A percentile compares a stretch with the other conserved stretches of the same genome.
Evolutionary conservation across 2,888 invertebrate species (phyloP).

Genomic region (Scaptomyza reducta): DNA sequence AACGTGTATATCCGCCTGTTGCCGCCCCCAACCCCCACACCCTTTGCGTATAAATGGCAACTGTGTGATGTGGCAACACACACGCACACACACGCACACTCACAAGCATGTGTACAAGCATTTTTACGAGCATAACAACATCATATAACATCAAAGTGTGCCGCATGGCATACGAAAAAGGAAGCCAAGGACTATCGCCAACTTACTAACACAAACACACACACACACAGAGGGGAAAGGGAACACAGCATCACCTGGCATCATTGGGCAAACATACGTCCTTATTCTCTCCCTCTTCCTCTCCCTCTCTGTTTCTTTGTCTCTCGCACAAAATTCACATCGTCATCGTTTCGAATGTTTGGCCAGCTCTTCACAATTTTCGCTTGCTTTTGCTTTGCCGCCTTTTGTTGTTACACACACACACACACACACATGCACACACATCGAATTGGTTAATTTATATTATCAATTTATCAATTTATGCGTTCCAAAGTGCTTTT

Average conservation of each 20-base stretch:
- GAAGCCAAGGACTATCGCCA: constrained; percentile 57
- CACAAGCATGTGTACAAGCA: constrained; percentile 43
- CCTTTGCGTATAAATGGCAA: background rate
- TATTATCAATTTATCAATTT: constrained; percentile 78
- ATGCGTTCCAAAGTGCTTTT: constrained; percentile 75
- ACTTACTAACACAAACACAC: constrained; percentile 18
- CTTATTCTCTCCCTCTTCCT: constrained; percentile 31
- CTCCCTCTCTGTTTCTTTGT: background rate
- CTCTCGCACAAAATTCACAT: constrained; percentile 6
- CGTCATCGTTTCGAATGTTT: constrained; percentile 44
- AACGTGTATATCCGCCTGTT: constrained; percentile 26
- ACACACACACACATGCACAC: constrained; percentile 22
- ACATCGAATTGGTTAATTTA: constrained; percentile 74
- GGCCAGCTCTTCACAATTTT: constrained; percentile 48
- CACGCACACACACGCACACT: constrained; percentile 1
- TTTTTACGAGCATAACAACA: constrained; percentile 74
- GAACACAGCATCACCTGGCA: constrained; percentile 43
- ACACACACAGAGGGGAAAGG: background rate
- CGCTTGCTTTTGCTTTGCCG: constrained; percentile 25
- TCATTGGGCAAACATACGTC: constrained; percentile 36
- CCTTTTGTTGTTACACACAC: constrained; percentile 48
- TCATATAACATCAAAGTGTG: constrained; percentile 73
- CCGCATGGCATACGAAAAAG: constrained; percentile 60
- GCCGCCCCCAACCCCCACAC: background rate
- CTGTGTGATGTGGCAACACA: constrained; percentile 13